Base-by-base conservation (phyloP, 2,113 vertebrate species). In the Mormyrus lacerda region DNA sequence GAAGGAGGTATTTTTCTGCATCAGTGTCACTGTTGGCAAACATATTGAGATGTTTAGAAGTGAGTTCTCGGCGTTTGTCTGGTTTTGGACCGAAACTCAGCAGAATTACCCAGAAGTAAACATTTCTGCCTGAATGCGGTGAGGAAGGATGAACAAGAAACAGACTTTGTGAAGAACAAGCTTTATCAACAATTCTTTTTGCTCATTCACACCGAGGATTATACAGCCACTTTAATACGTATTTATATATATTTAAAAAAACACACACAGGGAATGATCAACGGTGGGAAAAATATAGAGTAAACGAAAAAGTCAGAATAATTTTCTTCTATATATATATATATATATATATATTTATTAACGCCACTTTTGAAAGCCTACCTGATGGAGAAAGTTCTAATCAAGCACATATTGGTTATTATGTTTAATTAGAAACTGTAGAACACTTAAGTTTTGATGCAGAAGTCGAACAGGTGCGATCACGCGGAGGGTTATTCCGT, bases 81-180 rank as follows among this genome's bases (percentile, higher is more conserved):
- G 24, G 27, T 82, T 76, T 88, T 88, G 24, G 61, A 47, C 3
- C 50, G 15, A 89, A 79, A 50, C 47, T 17, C 47, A 21, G 47
- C 45, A 48, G 51, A 76, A 39, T 44, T 21, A 15, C 65, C 27
- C 53, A 42, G 58, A 69, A 89, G 61, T 87, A 87, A 73, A 87
- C 89, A 87, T 39, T 27, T 87, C 58, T 69, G 53, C 82, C 47
- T 79, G 19, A 87, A 76, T 87, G 42, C n/a, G 31, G 21, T 53
- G 31, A 89, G n/a, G 31, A 89, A 17, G 21, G 45, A 87, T 27
- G 44, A 89, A 87, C 89, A 89, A 61, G 85, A 76, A 87, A 76
- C 21, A 69, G 3, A 27, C 21, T 53, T 61, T 48, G n/a, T 55
- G 10, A 45, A 51, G 24, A 76, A 17, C 85, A 87, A 73, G 17